phyloP scores from a whole-genome alignment of 2,797 vertebrate genomes.

The Momotus momota region DNA sequence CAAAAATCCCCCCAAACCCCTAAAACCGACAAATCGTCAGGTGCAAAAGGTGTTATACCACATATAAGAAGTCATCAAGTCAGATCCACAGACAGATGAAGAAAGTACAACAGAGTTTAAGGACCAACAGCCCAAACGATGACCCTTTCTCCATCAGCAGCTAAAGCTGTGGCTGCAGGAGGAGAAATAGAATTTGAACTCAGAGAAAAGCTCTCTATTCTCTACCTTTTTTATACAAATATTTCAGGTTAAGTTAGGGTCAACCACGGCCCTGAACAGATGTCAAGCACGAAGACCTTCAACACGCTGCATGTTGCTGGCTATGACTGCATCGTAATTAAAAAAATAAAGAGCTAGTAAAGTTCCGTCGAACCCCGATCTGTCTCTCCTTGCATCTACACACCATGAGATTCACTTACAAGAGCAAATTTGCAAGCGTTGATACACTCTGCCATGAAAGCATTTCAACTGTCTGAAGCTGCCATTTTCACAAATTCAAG shows the following conservation, averaged over 20 bases:
- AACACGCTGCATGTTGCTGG: neutral
- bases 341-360: neutral
- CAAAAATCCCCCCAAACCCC: neutral
- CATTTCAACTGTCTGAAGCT: neutral
- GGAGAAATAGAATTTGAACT: neutral
- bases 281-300: neutral
- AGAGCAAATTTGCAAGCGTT: neutral
- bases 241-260: neutral
- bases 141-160: neutral
- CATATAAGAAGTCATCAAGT: neutral
- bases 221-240: neutral
- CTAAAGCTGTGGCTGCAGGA: neutral
- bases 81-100: accelerated
- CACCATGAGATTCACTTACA: neutral
- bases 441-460: neutral
- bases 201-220: neutral
- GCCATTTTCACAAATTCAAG: slow-evolving; percentile 24
- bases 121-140: neutral
- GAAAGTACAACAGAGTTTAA: neutral
- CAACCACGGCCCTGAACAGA: neutral
- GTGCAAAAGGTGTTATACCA: neutral
- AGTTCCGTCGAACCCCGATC: neutral
- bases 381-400: neutral
- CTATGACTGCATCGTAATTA: neutral
- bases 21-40: neutral